Evolutionary conservation across 1,140 invertebrate genomes (phyloP).

Genomic region (Rhagoletis zephyria): DNA sequence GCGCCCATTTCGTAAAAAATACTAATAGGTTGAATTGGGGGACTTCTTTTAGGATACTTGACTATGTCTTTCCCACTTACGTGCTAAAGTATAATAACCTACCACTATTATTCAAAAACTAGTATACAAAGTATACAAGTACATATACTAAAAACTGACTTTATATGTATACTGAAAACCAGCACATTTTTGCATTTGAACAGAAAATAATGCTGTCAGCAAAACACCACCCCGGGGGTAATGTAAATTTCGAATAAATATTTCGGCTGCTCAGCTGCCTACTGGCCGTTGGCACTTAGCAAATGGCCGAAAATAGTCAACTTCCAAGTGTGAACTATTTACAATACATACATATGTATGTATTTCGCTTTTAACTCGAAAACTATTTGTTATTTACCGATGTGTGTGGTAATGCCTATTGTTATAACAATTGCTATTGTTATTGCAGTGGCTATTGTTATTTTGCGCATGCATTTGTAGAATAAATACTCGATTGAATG

Average conservation of each 20-base stretch:
- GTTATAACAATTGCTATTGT: constrained; percentile 46
- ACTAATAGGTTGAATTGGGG: no score
- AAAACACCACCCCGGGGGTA: not conserved
- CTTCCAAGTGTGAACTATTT: constrained; percentile 45
- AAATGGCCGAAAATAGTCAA: constrained; percentile 50
- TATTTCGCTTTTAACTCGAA: constrained; percentile 28
- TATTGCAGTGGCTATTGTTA: constrained; percentile 32
- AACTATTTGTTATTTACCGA: constrained; percentile 25
- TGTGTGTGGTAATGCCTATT: constrained; percentile 46
- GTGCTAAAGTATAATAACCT: no score
- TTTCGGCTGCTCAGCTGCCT: constrained; percentile 36
- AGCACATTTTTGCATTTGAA: no score
- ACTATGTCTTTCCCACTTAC: no score
- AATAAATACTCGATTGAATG: constrained; percentile 34
- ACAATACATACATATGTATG: not conserved
- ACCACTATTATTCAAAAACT: no score
- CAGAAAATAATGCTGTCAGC: no score
- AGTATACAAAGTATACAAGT: no score
- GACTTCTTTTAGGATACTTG: no score
- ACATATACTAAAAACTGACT: no score
- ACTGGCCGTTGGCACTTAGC: constrained; percentile 7
- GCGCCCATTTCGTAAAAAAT: no score
- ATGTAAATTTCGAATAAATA: constrained; percentile 36
- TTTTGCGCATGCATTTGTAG: constrained; percentile 44
- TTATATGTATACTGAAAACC: no score